Base-by-base conservation (phyloP, 2,797 vertebrate species). In the Lates japonicus region DNA sequence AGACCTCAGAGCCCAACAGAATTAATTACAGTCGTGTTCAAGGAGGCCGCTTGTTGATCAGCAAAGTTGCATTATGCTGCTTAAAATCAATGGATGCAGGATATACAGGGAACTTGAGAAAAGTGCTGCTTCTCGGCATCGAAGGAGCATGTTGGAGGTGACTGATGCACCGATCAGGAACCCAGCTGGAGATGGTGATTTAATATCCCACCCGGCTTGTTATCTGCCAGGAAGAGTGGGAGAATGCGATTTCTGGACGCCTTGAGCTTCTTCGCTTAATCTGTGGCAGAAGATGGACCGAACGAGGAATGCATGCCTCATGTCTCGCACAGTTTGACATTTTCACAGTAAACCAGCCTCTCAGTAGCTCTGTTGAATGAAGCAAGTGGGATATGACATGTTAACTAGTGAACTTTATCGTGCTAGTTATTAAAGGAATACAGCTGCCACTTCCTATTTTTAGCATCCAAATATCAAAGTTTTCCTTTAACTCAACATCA, bases 71-170 rank as follows among this genome's bases (percentile, higher is more conserved):
- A n/a, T n/a, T n/a, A n/a, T n/a, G n/a, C n/a, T n/a, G n/a, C n/a
- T 19, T 68, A 64, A 44, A 14, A 71, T 66, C 35, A 19, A 49
- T 59, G 19, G n/a, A 46, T 66, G 35, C n/a, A 35, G 14, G 22
- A 13, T 31, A 19, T 13, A 11, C 37, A 49, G 31, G 29, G 52
- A 60, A 65, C 20, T 64, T 37, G 13, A n/a, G 37, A 75, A 44
- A 2, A 35, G 31, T 17, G 7, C 25, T 52, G 16, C n/a, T 58
- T 17, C 54, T 22, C 4, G 60, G 46, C 41, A n/a, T 59, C 42
- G 41, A 14, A 65, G 17, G n/a, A 65, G 51, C 41, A 11, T 25
- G 41, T 35, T 55, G n/a, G 29, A 61, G 44, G 33, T 29, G 44
- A 37, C 29, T n/a, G 7, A 49, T n/a, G 48, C 44, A 19, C 29